phyloP scores from a whole-genome alignment of 2,797 vertebrate genomes.

The Epinephelus coioides region DNA sequence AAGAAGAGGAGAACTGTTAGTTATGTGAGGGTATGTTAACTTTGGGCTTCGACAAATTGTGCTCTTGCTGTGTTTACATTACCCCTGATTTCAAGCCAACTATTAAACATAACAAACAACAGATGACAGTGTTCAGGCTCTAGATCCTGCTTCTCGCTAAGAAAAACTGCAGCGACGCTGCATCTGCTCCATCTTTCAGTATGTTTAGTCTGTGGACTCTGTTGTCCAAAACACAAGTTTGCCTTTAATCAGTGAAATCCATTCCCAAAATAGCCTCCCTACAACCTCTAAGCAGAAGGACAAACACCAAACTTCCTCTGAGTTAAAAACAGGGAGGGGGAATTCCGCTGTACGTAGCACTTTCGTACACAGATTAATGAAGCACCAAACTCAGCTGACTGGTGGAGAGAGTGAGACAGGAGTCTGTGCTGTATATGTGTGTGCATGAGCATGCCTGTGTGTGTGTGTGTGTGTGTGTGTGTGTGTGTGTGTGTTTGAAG shows the following conservation, averaged over 20 bases:
- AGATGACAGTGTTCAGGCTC: background rate
- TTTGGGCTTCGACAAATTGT: background rate
- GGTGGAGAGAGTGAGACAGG: constrained; percentile 29
- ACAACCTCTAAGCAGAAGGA: constrained; percentile 76
- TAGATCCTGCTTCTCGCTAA: constrained; percentile 1
- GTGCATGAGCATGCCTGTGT: constrained; percentile 1
- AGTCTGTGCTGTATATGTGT: constrained; percentile 27
- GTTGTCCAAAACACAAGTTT: constrained; percentile 57
- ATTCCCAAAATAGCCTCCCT: constrained; percentile 68
- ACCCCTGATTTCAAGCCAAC: constrained; percentile 30
- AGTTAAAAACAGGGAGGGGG: constrained; percentile 69
- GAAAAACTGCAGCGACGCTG: constrained; percentile 27
- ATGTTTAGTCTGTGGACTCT: constrained; percentile 63
- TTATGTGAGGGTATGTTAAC: background rate
- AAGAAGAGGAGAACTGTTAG: constrained; percentile 17
- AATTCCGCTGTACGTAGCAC: constrained; percentile 74
- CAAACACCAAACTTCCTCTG: constrained; percentile 72
- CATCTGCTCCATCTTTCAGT: constrained; percentile 35
- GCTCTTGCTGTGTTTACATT: constrained; percentile 1
- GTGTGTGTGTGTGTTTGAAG: constrained; percentile 31
- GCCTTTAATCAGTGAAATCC: constrained; percentile 74
- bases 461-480: constrained; percentile 11
- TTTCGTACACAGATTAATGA: constrained; percentile 74
- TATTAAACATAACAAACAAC: constrained; percentile 23
- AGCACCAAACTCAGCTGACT: constrained; percentile 59